Percentiles rank a stretch among this genome's conserved stretches.
phyloP scores from a whole-genome alignment of 2,797 vertebrate genomes.

The Pempheris klunzingeri region DNA sequence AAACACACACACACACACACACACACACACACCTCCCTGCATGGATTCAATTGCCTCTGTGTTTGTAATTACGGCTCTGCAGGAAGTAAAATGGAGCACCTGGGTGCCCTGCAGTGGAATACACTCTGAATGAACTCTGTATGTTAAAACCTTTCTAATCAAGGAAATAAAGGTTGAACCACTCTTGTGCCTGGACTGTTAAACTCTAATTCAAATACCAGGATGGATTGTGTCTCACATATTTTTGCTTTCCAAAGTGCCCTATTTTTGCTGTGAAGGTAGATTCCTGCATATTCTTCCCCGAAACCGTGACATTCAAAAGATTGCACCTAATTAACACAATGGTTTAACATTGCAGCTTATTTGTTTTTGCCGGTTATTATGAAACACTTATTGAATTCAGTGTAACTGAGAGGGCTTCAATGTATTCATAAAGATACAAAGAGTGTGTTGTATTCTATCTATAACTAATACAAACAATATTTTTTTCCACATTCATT shows the following conservation, averaged over 20 bases:
- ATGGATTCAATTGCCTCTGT: conserved; percentile 81
- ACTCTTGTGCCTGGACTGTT: conserved; percentile 40
- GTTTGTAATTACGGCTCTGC: conserved; percentile 82
- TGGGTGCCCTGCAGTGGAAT: conserved; percentile 79
- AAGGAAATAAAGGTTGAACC: conserved; percentile 58
- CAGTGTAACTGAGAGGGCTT: not conserved
- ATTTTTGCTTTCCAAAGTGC: conserved; percentile 37
- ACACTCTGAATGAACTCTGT: conserved; percentile 78
- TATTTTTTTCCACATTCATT: not conserved
- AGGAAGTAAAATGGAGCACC: conserved; percentile 80
- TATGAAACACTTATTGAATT: conserved; percentile 8
- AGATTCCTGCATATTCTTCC: conserved; percentile 4
- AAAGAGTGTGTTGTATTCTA: not conserved
- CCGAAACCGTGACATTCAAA: conserved; percentile 28
- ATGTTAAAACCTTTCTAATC: conserved; percentile 63
- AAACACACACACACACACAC: conserved; percentile 17
- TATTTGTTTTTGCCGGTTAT: conserved; percentile 27
- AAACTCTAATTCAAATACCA: conserved; percentile 51
- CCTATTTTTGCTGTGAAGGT: conserved; percentile 21
- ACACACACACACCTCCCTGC: conserved; percentile 53
- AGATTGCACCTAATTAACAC: conserved; percentile 5
- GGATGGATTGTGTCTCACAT: conserved; percentile 32
- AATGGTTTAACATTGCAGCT: conserved; percentile 17
- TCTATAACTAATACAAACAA: conserved; percentile 7
- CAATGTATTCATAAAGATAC: not conserved